Percentiles rank a stretch among this genome's conserved stretches.
phyloP scores from a whole-genome alignment of 2,113 vertebrate genomes.

The Mixornis gularis region DNA sequence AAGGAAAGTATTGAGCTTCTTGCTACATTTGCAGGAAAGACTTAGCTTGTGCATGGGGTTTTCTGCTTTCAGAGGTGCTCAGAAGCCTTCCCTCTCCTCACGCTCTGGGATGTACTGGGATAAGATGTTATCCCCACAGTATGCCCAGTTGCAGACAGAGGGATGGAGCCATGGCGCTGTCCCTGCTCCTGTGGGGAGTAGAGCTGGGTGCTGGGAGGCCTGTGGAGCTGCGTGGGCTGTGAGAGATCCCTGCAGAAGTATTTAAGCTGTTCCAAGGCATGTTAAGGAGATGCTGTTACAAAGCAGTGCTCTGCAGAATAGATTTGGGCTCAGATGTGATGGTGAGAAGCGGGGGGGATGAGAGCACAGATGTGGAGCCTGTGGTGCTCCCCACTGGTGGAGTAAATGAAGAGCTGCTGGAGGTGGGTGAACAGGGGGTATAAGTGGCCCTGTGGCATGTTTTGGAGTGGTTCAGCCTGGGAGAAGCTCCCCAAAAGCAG shows the following conservation, averaged over 20 bases:
- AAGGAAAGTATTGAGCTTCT: background rate
- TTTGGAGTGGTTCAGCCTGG: background rate
- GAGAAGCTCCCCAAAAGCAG: background rate
- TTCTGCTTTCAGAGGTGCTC: background rate
- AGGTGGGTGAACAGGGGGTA: background rate
- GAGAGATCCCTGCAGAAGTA: slow-evolving; percentile 13
- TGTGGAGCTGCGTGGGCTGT: fast-evolving
- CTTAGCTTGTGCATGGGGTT: background rate
- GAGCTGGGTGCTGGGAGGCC: background rate
- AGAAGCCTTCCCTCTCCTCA: background rate
- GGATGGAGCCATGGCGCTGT: background rate
- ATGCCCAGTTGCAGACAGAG: background rate
- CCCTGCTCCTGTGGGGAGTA: background rate
- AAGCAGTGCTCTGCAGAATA: slow-evolving; percentile 44
- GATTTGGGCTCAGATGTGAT: background rate
- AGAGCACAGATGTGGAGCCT: fast-evolving
- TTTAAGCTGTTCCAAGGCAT: background rate
- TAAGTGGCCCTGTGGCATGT: fast-evolving
- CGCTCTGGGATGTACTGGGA: fast-evolving
- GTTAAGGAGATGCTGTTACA: background rate
- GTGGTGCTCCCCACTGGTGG: background rate
- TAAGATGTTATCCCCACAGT: background rate
- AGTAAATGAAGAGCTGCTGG: background rate
- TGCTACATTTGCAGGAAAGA: background rate
- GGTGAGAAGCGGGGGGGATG: background rate